Evolutionary conservation across 2,888 invertebrate genomes (phyloP), one percentile per base, ranked within the genome.

Genomic region (Heliconius ethilla): DNA sequence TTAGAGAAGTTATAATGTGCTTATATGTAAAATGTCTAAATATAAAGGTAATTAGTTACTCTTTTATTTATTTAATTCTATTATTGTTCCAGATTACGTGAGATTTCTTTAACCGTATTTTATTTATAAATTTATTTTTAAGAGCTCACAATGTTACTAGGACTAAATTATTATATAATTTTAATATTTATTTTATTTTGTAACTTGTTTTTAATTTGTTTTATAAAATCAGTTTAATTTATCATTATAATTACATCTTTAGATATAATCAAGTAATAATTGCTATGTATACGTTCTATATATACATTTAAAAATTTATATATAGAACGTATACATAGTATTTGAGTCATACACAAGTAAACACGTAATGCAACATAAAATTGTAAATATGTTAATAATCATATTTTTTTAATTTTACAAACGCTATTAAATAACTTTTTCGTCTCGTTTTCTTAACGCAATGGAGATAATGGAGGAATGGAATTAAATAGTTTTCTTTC

Each of bases 1-100:
- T 5, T 59, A 59, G 0, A 69, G 25, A 69, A 25, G 45, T 72
- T n/a, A 72, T 33, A 72, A 59, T 72, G 72, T 72, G n/a, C 5
- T 72, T n/a, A 59, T n/a, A 1, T 72, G 72, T 22, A 72, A 59
- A 59, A 72, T 72, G 72, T 33, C 59, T 15, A 59, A 25, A 15
- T n/a, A 22, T 18, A 72, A 3, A 72, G 72, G 72, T 72, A 55
- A n/a, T 55, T n/a, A 15, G 9, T 37, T 13, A 29, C 33, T 13
- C 11, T 4, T 63, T 7, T 7, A 27, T 27, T 15, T 63, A 27
- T 27, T 63, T n/a, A 10, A 3, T n/a, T 15, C 9, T 51, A 1
- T 51, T 59, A n/a, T n/a, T 59, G 1, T 11, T 59, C 10, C 10
- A 59, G 59, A n/a, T 3, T n/a, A n/a, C n/a, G 10, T 10, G 0